These are phyloP conservation scores for Muscicapa adusta DNA, from an alignment of 2,113 vertebrate species.

Conservation along the genomic window DNA sequence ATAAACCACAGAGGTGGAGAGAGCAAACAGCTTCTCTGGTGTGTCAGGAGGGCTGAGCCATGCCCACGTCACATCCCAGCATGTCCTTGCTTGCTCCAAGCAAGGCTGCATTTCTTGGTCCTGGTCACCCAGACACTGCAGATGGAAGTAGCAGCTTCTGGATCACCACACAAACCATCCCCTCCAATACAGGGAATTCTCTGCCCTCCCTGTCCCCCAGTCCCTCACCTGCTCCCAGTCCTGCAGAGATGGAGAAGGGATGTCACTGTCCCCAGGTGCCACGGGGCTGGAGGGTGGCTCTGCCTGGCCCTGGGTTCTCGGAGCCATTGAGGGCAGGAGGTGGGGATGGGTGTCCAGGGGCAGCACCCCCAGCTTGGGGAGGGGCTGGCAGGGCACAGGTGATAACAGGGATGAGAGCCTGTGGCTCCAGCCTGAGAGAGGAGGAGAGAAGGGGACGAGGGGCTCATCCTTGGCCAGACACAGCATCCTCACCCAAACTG, in stretches of 20 bases:
- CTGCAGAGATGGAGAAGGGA: not conserved
- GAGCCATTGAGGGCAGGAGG: rapidly evolving
- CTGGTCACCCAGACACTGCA: not conserved
- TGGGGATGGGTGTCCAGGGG: not conserved
- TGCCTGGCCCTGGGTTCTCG: not conserved
- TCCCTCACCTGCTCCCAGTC: rapidly evolving
- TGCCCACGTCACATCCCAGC: not conserved
- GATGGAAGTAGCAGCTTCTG: not conserved
- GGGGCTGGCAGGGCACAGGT: not conserved
- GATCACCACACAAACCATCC: rapidly evolving
- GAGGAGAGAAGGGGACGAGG: not conserved
- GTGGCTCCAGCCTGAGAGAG: not conserved
- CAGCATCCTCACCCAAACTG: rapidly evolving
- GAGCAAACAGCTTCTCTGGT: not conserved
- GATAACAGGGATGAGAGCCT: not conserved
- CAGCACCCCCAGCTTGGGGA: not conserved
- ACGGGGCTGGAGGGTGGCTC: not conserved
- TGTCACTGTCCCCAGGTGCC: rapidly evolving
- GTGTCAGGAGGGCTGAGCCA: not conserved
- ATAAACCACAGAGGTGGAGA: not conserved
- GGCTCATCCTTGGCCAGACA: rapidly evolving
- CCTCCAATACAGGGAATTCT: not conserved
- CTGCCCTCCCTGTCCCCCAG: not conserved
- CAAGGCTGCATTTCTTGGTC: rapidly evolving
- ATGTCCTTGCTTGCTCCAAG: not conserved